Base-by-base conservation (phyloP, 37 sponge, comb jelly and placozoan species). In the Agelas oroides region DNA sequence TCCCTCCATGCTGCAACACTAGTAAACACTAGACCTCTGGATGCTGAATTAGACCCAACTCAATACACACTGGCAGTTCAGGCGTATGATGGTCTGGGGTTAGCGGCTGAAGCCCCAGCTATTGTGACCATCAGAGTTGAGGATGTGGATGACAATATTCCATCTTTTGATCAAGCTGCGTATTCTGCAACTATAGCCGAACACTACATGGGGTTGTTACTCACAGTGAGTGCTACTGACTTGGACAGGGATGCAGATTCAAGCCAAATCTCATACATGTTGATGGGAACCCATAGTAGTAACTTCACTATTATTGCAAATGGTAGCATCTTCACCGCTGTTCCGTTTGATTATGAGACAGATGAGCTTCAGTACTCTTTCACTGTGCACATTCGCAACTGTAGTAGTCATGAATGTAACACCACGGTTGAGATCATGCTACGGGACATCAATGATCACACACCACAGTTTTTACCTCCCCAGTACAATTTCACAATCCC, bases 311-410 rank as follows among this genome's bases (percentile, higher is more conserved):
- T 91, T 14, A 40, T 60, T 3, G 13, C 37, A 16, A 66, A 85
- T 75, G 91, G 85, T 15, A 79, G 73, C 13, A 38, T 90, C 23
- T 25, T 62, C 53, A 85, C 74, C 54, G 41, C 41, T 27, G 61
- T 34, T 30, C 31, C 67, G 0, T 85, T 90, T 64, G 91, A 90
- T 59, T 90, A 70, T 75, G 91, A 90, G 55, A 57, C 20, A 35
- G 76, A 85, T 67, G 56, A 65, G 23, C 59, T 52, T 20, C 24
- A 66, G 0, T 80, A 77, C 40, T 39, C 59, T 2, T 52, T 84
- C 59, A 84, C 52, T 11, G 69, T 90, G 13, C 25, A 25, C 15
- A 28, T 80, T 8, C 35, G 62, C n/a, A 76, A 32, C 15, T 84
- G 85, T 69, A 28, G 18, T 74, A 78, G 71, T 2, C 20, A 20